These are phyloP conservation scores for Thryonomys swinderianus DNA, from an alignment of 2,113 vertebrate species.

Conservation along the genomic window DNA sequence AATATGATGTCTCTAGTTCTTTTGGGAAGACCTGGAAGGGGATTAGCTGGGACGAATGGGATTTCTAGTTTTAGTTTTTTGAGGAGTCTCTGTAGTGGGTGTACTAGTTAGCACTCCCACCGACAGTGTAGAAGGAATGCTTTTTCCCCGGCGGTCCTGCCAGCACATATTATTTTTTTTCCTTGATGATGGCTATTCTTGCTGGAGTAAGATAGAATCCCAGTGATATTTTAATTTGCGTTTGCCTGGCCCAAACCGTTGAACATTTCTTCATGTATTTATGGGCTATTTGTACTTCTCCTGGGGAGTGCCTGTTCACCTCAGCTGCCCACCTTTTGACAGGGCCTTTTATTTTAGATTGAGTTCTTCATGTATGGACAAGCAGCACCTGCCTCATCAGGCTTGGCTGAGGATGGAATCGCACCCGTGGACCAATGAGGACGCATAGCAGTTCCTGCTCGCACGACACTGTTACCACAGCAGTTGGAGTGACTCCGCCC, in stretches of 20 bases:
- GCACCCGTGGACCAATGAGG: not conserved
- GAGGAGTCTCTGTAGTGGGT: not conserved
- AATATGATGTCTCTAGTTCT: not conserved
- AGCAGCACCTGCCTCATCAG: not conserved
- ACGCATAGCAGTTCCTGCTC: accelerated
- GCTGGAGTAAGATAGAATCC: not conserved
- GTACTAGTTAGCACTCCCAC: not conserved
- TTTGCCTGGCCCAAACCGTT: not conserved
- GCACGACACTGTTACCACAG: too few relatives aligned
- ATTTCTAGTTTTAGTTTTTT: not conserved
- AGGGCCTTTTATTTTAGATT: not conserved
- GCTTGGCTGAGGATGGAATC: not conserved
- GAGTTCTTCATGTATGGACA: not conserved
- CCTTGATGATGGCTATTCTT: not conserved
- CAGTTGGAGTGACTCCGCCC: not conserved
- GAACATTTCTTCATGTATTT: not conserved
- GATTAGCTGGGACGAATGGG: not conserved
- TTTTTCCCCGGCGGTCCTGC: not conserved
- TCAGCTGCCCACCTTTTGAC: not conserved
- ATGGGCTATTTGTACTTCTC: not conserved
- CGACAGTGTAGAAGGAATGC: not conserved
- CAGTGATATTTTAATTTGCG: not conserved
- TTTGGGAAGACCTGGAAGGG: not conserved
- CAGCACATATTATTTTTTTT: not conserved
- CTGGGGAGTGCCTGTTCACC: not conserved